Evolutionary conservation across 2,888 invertebrate genomes (phyloP).

Genomic region (Oxycera nigricornis): DNA sequence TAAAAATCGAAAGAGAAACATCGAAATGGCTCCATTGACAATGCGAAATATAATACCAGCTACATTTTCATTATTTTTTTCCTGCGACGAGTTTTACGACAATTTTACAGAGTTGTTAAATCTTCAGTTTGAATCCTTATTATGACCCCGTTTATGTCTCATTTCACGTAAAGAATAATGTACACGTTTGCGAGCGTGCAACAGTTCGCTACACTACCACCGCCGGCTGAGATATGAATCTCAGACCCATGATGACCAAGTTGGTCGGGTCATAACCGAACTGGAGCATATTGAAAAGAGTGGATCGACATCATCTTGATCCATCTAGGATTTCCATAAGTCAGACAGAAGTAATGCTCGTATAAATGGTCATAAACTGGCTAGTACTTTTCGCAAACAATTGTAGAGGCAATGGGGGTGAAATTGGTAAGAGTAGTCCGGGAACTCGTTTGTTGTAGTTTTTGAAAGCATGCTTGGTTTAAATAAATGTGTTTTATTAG

Average conservation of each 20-base stretch:
- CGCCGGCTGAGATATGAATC: conserved; percentile 27
- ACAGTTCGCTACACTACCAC: conserved; percentile 15
- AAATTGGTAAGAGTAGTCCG: neutral
- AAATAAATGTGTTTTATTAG: too few relatives aligned
- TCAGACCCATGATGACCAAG: neutral
- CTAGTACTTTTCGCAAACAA: neutral
- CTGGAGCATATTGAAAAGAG: conserved; percentile 12
- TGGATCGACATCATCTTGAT: conserved; percentile 22
- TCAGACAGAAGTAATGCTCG: conserved; percentile 21
- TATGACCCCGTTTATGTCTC: conserved; percentile 44
- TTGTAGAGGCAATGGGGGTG: neutral
- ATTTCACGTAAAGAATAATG: conserved; percentile 18
- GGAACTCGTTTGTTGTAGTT: neutral
- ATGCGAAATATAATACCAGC: neutral
- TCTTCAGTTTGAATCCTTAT: conserved; percentile 39
- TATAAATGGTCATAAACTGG: conserved; percentile 31
- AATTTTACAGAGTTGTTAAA: conserved; percentile 46
- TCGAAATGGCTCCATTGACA: neutral
- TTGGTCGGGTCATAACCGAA: conserved; percentile 19
- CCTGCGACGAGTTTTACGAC: conserved; percentile 41
- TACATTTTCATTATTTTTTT: conserved; percentile 3
- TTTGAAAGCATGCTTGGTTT: too few relatives aligned
- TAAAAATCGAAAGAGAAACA: neutral
- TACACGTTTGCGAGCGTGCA: neutral
- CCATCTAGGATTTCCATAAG: conserved; percentile 24